A percentile compares a stretch with the other conserved stretches of the same genome.
Evolutionary conservation across 2,113 vertebrate genomes (phyloP).

Genomic region (Nesogale talazaci): DNA sequence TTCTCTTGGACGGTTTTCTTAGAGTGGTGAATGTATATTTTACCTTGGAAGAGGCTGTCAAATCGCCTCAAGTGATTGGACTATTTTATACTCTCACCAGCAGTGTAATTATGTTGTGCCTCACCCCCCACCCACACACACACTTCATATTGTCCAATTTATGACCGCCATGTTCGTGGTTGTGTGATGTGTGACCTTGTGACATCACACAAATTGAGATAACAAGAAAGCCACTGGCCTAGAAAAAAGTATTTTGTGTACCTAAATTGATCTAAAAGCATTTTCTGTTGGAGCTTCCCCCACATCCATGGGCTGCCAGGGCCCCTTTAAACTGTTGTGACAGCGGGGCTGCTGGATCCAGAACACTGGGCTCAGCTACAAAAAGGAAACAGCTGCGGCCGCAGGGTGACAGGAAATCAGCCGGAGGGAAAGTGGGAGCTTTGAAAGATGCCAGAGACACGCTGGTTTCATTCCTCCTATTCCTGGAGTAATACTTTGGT

Average conservation of each 20-base stretch:
- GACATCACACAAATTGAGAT: neutral
- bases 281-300: neutral
- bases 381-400: conserved; percentile 30
- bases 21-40: conserved; percentile 43
- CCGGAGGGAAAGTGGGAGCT: neutral
- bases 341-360: neutral
- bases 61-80: conserved; percentile 28
- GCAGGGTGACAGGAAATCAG: neutral
- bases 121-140: too few relatives aligned
- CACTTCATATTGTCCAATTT: neutral
- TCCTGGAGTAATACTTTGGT: conserved; percentile 24
- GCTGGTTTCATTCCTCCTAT: neutral
- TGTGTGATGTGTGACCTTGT: neutral
- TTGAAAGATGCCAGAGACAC: conserved; percentile 14
- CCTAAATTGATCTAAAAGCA: conserved; percentile 23
- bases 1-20: conserved; percentile 19
- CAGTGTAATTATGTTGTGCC: too few relatives aligned
- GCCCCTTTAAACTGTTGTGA: neutral
- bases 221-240: conserved; percentile 19
- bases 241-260: conserved; percentile 40
- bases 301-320: neutral
- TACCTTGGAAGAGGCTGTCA: conserved; percentile 47
- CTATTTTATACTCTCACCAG: conserved; percentile 27
- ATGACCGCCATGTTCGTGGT: neutral
- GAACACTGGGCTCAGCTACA: neutral